A percentile compares a stretch with the other conserved stretches of the same genome.
Evolutionary conservation across 2,888 invertebrate species (phyloP).

Genomic region (Taphrorychus bicolor): DNA sequence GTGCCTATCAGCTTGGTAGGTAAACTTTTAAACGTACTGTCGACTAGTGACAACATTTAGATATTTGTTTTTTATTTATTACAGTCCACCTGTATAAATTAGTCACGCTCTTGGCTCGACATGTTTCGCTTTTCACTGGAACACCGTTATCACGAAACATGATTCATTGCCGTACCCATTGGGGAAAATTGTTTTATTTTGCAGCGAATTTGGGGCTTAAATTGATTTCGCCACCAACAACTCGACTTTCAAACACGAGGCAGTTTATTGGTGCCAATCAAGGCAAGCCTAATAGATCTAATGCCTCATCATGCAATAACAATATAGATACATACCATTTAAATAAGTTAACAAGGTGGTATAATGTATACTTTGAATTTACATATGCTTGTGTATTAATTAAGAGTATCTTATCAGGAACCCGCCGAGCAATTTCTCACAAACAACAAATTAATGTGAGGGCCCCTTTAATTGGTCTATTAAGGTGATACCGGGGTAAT

Average conservation of each 20-base stretch:
- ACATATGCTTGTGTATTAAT: constrained; percentile 19
- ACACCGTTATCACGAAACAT: constrained; percentile 37
- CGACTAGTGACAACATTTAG: constrained; percentile 20
- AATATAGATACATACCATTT: not conserved
- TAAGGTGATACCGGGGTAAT: constrained; percentile 1
- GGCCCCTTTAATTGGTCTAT: constrained; percentile 2
- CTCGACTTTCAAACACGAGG: not conserved
- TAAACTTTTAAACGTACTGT: constrained; percentile 11
- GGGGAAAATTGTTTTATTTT: constrained; percentile 18
- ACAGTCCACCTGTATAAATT: constrained; percentile 33
- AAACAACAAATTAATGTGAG: constrained; percentile 5
- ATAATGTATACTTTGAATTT: constrained; percentile 8
- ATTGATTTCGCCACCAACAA: not conserved
- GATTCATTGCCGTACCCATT: constrained; percentile 28
- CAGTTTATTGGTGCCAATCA: not conserved
- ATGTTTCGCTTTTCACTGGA: constrained; percentile 34
- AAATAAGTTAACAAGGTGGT: not conserved
- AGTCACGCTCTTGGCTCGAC: constrained; percentile 32
- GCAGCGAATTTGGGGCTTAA: not conserved
- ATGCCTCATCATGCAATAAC: not conserved
- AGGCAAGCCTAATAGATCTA: not conserved
- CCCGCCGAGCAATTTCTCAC: constrained; percentile 6
- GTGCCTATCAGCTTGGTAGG: constrained; percentile 1
- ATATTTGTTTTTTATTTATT: constrained; percentile 31
- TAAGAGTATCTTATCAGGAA: constrained; percentile 8